Base-by-base conservation (phyloP, 2,113 vertebrate genomes). In the Perccottus glenii region DNA sequence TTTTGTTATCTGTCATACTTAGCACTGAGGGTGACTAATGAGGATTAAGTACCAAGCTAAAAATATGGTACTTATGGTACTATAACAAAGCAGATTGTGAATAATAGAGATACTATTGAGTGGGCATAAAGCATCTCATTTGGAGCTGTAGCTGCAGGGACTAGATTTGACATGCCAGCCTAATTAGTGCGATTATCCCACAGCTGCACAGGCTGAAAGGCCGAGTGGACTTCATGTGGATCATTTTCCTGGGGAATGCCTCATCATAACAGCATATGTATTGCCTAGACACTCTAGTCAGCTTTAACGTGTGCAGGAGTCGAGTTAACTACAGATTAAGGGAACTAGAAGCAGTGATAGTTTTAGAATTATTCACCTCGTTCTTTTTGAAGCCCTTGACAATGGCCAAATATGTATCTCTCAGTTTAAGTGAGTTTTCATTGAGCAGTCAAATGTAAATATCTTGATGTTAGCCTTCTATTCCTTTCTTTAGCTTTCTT, bases 151-250 rank as follows among this genome's bases (percentile, higher is more conserved):
- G 55, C 66, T 69, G 61, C 11, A 57, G 72, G 42, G 58, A 64
- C 57, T 60, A 27, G 87, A 89, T 90, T 92, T 88, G 89, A 93
- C 91, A 82, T 85, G 91, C 91, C 87, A 78, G 92, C 92, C 94
- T 96, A 95, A 96, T 97, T 96, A 98, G 94, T 94, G 85, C 93
- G 94, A 96, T 98, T 96, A 96, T 92, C 91, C 90, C 84, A 73
- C 94, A 94, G 95, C 93, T 94, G 93, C 92, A 75, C 92, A 92
- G 91, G 91, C 92, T 91, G 92, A 94, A 92, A 91, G 91, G 91
- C 92, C 92, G 91, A 94, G 93, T 94, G 94, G 90, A 93, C 94
- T 93, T 96, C 93, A 94, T 94, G 96, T 94, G 95, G 92, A 95
- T 96, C 93, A 95, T 90, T 92, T 92, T 90, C 88, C 88, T 58